Conservation (phyloP, 2,888 invertebrate genomes). For the Maniola hyperantus region DNA sequence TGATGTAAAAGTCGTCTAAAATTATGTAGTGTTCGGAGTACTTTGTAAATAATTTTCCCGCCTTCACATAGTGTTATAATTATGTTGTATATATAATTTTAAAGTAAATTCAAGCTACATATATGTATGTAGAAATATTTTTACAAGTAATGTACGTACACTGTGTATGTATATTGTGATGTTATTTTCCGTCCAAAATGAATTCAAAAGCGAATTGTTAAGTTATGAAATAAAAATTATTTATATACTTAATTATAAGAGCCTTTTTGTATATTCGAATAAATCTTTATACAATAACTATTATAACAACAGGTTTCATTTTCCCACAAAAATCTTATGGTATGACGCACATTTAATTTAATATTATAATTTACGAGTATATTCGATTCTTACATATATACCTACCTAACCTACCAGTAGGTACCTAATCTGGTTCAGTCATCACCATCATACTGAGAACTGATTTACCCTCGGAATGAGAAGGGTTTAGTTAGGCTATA, state of each 20-base stretch:
- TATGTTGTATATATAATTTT: conserved; percentile 40
- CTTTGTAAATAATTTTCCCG: conserved; percentile 40
- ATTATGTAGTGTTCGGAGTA: conserved; percentile 4
- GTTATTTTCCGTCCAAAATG: conserved; percentile 61
- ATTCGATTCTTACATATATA: not conserved
- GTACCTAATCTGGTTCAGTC: no score
- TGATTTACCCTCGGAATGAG: no score
- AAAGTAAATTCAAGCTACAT: conserved; percentile 41
- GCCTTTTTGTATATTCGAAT: conserved; percentile 54
- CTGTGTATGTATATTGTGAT: conserved; percentile 75
- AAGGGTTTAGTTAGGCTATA: no score
- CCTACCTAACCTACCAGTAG: no score
- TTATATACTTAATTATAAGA: conserved; percentile 46
- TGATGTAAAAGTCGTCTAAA: not conserved
- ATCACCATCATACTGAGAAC: no score
- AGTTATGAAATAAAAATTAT: conserved; percentile 47
- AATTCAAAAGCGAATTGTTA: conserved; percentile 54
- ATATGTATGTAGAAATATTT: conserved; percentile 61
- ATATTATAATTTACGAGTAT: not conserved
- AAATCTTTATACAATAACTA: conserved; percentile 44
- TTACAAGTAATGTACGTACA: conserved; percentile 51
- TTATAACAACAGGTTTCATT: conserved; percentile 38
- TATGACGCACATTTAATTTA: not conserved
- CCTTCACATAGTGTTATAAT: conserved; percentile 38
- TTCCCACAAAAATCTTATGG: conserved; percentile 21